Conservation (phyloP, 1,140 invertebrate genomes). For the Cydia amplana region DNA sequence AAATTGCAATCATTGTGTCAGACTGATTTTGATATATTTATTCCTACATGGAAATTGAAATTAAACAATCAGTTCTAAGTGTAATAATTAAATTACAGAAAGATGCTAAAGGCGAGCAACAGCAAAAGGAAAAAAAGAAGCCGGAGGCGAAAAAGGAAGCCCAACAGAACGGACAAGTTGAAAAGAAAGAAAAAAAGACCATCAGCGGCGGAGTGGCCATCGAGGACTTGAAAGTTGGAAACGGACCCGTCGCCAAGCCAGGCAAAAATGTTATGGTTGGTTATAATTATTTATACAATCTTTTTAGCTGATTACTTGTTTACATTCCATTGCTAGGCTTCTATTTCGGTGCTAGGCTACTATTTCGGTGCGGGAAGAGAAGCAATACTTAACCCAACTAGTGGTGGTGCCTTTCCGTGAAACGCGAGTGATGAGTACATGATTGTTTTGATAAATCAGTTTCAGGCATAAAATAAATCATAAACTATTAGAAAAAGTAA, state of each 20-base stretch:
- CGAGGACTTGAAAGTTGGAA: constrained; percentile 88
- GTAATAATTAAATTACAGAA: constrained; percentile 49
- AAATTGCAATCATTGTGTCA: too few species aligned
- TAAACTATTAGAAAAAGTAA: too few species aligned
- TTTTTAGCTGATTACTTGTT: background rate
- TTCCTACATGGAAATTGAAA: too few species aligned
- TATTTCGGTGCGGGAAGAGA: too few species aligned
- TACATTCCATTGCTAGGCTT: background rate
- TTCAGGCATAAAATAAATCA: too few species aligned
- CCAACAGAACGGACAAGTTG: constrained; percentile 51
- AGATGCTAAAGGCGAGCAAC: constrained; percentile 61
- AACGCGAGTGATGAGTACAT: too few species aligned
- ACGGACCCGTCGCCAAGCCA: constrained; percentile 86
- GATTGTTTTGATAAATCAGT: too few species aligned
- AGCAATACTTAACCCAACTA: too few species aligned
- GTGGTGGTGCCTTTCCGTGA: too few species aligned
- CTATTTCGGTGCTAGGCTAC: too few species aligned
- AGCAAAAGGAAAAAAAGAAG: constrained; percentile 78
- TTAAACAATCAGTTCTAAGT: background rate
- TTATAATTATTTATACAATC: constrained; percentile 22
- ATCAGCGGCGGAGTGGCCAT: constrained; percentile 87
- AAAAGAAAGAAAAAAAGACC: constrained; percentile 81
- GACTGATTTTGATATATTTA: too few species aligned
- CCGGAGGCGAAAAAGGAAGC: constrained; percentile 72
- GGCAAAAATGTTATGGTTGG: constrained; percentile 85